Conservation (phyloP, 2,888 invertebrate genomes). For the Podabrus alpinus region DNA sequence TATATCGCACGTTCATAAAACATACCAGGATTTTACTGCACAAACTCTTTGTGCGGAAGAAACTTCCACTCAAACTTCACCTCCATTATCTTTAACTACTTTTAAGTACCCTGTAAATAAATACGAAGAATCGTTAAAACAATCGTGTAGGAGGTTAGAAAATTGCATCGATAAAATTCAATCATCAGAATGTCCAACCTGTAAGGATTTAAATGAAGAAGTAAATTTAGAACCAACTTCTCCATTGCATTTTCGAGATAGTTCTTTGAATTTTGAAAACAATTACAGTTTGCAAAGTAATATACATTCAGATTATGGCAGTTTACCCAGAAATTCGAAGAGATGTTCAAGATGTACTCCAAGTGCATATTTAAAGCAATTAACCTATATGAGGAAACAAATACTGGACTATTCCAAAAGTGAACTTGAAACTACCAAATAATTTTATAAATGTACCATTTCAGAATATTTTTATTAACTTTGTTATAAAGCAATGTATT, state of each 20-base stretch:
- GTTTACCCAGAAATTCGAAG: conserved; percentile 45
- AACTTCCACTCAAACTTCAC: conserved; percentile 16
- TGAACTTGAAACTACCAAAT: conserved; percentile 41
- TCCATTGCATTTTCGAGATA: not conserved
- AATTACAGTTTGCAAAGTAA: conserved; percentile 49
- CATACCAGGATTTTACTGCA: conserved; percentile 11
- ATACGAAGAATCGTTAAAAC: conserved; percentile 49
- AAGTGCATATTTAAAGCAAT: conserved; percentile 62
- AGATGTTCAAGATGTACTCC: conserved; percentile 53
- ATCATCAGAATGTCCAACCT: not conserved
- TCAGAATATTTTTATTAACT: not conserved
- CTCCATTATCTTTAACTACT: not conserved
- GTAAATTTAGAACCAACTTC: not conserved
- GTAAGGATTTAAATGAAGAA: not conserved
- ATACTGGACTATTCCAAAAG: conserved; percentile 60
- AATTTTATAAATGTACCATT: not conserved
- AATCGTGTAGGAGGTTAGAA: conserved; percentile 50
- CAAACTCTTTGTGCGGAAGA: conserved; percentile 14
- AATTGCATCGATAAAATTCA: conserved; percentile 41
- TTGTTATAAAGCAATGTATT: not conserved
- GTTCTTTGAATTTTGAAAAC: conserved; percentile 5
- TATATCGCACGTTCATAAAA: not conserved
- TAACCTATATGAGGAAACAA: conserved; percentile 61
- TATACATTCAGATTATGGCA: conserved; percentile 54
- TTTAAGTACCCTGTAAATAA: conserved; percentile 46